These are phyloP conservation scores for Nymphicus hollandicus DNA, from an alignment of 2,113 vertebrate species.

Conservation along the genomic window DNA sequence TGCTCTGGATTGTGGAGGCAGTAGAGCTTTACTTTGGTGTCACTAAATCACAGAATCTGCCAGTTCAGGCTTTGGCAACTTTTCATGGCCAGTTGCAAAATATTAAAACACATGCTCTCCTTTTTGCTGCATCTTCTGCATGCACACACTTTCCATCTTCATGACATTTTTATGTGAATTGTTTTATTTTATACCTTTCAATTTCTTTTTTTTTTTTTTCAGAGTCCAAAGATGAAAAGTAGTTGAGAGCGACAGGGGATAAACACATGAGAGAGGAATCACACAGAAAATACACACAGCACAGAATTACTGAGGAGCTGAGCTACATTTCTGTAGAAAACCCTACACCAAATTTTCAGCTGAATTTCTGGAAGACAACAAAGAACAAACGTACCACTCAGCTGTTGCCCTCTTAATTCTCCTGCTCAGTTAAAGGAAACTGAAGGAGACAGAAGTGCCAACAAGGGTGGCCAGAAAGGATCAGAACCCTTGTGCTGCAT, in stretches of 20 bases:
- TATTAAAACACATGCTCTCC: background rate
- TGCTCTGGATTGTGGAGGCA: background rate
- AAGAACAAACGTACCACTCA: background rate
- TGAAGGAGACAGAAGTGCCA: accelerated
- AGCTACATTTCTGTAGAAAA: background rate
- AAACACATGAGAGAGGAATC: background rate
- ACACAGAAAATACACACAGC: background rate
- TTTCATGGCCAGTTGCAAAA: background rate
- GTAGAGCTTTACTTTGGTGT: background rate
- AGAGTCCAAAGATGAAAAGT: background rate
- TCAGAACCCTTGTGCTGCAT: background rate
- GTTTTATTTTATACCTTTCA: background rate
- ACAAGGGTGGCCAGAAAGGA: background rate
- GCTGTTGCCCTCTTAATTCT: background rate
- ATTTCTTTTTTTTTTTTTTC: background rate
- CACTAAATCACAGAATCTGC: background rate
- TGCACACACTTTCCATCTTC: background rate
- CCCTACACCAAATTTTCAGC: background rate
- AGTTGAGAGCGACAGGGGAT: accelerated
- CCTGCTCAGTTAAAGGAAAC: background rate
- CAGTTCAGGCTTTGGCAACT: background rate
- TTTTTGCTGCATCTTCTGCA: background rate
- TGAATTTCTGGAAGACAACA: background rate
- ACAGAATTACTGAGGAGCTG: background rate
- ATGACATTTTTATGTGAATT: background rate